Base-by-base conservation (phyloP, 2,113 vertebrate genomes). In the Engraulis encrasicolus region DNA sequence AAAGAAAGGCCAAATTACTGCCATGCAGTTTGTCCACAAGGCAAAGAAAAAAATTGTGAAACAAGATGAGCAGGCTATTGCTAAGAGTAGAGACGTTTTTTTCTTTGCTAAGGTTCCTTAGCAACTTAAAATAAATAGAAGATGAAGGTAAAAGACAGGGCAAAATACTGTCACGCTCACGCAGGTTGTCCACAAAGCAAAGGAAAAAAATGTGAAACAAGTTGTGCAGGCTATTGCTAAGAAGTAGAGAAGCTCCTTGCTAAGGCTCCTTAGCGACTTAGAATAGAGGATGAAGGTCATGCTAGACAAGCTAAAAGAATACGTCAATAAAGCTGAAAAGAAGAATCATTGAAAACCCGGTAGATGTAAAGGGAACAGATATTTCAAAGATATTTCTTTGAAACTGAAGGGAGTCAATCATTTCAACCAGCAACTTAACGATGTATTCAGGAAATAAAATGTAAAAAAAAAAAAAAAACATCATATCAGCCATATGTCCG, bases 231-330 rank as follows among this genome's bases (percentile, higher is more conserved):
- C 58, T 66, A 31, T 66, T 14, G 20, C 20, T n/a, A 58, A n/a
- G 54, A 6, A n/a, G 20, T 23, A 23, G 19, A 34, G 31, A 17
- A 14, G 17, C 86, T 90, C 92, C 94, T 97, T 88, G 91, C 95
- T 91, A 90, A 94, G 95, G 98, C 98, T 96, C 97, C 97, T 93
- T 97, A 96, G 97, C 97, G 98, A 98, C 96, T 98, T 97, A 97
- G 95, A 98, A 98, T 97, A 96, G 97, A 97, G n/a, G n/a, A n/a
- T n/a, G 40, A 45, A 97, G 97, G 97, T 97, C 95, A 96, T 93
- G 88, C 90, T 89, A 96, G 94, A 92, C 94, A 94, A 95, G 95
- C 95, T 91, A 93, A 94, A 96, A 91, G 91, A 89, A 94, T 83
- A 87, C 91, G 90, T 94, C 94, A 93, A 89, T 90, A 93, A 90